A percentile compares a stretch with the other conserved stretches of the same genome.
Evolutionary conservation across 2,797 vertebrate species (phyloP).

Genomic region (Forpus xanthops): DNA sequence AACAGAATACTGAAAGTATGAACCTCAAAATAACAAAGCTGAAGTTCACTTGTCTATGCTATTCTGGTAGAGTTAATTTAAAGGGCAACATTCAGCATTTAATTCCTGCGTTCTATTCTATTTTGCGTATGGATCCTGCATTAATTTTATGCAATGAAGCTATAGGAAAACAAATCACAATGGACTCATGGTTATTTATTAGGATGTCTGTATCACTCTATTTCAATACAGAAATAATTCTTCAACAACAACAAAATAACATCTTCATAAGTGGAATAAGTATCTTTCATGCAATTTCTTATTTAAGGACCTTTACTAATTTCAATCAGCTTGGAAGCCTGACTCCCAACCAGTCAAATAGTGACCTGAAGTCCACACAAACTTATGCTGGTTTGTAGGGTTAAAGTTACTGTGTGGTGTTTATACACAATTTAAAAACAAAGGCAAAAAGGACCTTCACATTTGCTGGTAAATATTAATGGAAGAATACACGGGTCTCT

Average conservation of each 20-base stretch:
- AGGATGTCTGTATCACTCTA: background rate
- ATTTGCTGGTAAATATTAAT: background rate
- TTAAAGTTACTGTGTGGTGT: background rate
- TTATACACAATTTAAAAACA: background rate
- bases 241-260: background rate
- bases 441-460: background rate
- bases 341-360: background rate
- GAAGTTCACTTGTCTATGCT: background rate
- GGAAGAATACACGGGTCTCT: background rate
- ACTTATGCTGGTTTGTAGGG: background rate
- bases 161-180: background rate
- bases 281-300: background rate
- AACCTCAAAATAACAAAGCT: conserved; percentile 30
- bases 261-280: background rate
- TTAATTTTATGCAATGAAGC: background rate
- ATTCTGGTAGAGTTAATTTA: background rate
- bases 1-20: background rate
- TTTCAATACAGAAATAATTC: background rate
- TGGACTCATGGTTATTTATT: background rate
- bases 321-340: background rate
- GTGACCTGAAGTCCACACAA: background rate
- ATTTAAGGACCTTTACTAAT: background rate
- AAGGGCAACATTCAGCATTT: background rate
- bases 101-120: background rate
- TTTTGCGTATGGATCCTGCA: background rate